Evolutionary conservation across 2,888 invertebrate genomes (phyloP).

Genomic region (Calliphora vomitoria): DNA sequence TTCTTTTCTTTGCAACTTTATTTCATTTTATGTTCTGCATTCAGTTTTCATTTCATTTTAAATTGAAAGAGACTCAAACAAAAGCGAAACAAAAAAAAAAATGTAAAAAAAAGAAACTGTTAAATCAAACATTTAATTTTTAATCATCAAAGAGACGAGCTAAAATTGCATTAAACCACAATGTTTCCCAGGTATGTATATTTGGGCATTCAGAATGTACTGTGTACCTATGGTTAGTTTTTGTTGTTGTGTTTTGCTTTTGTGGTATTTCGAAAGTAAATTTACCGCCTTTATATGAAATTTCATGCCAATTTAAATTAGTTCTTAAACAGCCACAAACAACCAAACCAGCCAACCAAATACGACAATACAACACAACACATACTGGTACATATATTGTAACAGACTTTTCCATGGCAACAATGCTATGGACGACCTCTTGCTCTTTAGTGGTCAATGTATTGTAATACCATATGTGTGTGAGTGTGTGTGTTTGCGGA

Average conservation of each 20-base stretch:
- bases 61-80: background rate
- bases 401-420: slow-evolving; percentile 11
- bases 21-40: slow-evolving; percentile 10
- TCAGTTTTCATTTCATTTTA: slow-evolving; percentile 20
- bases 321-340: slow-evolving; percentile 49
- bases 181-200: background rate
- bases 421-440: slow-evolving; percentile 51
- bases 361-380: slow-evolving; percentile 15
- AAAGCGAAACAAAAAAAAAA: too few relatives aligned
- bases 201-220: background rate
- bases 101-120: slow-evolving; percentile 39
- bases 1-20: background rate
- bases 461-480: background rate
- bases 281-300: slow-evolving; percentile 59
- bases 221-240: background rate
- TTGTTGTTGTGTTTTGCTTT: background rate
- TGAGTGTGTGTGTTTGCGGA: slow-evolving; percentile 4
- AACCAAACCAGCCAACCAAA: background rate
- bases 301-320: slow-evolving; percentile 69
- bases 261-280: slow-evolving; percentile 53
- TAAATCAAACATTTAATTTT: slow-evolving; percentile 66
- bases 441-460: slow-evolving; percentile 53
- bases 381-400: background rate
- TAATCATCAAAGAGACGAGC: slow-evolving; percentile 49
- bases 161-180: slow-evolving; percentile 2